Evolutionary conservation across 2,797 vertebrate genomes (phyloP).

Genomic region (Chaenodraco wilsoni): DNA sequence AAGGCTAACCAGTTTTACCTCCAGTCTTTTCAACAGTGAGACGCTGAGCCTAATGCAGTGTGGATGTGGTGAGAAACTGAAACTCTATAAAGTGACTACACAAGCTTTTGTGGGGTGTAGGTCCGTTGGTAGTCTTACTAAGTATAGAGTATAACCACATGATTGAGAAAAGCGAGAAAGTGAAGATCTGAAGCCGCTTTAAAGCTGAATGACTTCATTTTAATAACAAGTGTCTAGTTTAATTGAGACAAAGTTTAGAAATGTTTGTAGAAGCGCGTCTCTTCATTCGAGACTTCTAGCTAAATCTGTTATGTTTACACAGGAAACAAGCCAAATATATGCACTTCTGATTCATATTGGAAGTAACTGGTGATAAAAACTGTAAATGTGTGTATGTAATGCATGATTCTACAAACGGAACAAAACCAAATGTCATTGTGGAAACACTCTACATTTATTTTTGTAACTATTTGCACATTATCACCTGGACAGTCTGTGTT

Average conservation of each 20-base stretch:
- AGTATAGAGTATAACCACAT: neutral
- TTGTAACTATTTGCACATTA: constrained; percentile 1
- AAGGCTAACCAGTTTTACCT: neutral
- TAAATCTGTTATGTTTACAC: constrained; percentile 37
- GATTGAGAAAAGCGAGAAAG: neutral
- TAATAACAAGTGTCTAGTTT: constrained; percentile 16
- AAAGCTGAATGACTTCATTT: neutral
- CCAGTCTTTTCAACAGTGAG: neutral
- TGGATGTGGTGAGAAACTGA: constrained; percentile 1
- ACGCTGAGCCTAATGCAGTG: neutral
- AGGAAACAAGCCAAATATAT: constrained; percentile 23
- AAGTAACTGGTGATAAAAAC: constrained; percentile 18
- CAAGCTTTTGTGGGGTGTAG: constrained; percentile 1
- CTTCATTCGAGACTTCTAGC: constrained; percentile 15
- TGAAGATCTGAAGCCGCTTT: constrained; percentile 8
- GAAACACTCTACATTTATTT: constrained; percentile 7
- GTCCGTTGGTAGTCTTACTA: constrained; percentile 6
- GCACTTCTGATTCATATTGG: constrained; percentile 33
- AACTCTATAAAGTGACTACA: neutral
- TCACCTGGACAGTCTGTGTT: neutral
- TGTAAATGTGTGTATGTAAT: constrained; percentile 17
- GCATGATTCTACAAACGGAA: constrained; percentile 21
- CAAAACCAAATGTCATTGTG: constrained; percentile 2
- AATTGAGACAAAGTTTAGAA: constrained; percentile 24
- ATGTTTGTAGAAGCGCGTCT: constrained; percentile 13